phyloP scores from a whole-genome alignment of 2,888 invertebrate species.

The Chrysodeixis includens region DNA sequence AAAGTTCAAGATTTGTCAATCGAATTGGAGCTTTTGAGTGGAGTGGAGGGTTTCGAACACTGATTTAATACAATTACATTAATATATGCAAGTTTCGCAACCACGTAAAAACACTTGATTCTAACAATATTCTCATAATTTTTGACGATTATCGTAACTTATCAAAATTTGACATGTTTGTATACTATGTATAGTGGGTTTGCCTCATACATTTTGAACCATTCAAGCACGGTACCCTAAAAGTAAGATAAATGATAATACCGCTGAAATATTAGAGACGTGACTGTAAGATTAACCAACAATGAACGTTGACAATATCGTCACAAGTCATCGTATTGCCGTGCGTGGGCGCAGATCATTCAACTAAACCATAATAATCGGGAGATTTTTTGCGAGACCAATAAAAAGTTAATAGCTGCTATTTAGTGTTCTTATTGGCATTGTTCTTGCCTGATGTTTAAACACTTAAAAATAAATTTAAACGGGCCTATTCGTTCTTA shows the following conservation, averaged over 20 bases:
- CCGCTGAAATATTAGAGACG: slow-evolving; percentile 69
- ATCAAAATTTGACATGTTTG: no score
- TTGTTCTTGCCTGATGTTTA: slow-evolving; percentile 5
- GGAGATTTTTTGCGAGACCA: slow-evolving; percentile 34
- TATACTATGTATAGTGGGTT: no score
- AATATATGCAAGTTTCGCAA: no score
- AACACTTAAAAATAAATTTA: neutral
- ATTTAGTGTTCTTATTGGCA: slow-evolving; percentile 8
- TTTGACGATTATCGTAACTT: no score
- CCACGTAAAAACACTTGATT: no score
- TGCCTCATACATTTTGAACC: no score
- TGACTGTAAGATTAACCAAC: slow-evolving; percentile 68
- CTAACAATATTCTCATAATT: no score
- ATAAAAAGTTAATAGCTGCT: slow-evolving; percentile 20
- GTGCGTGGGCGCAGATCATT: slow-evolving; percentile 49
- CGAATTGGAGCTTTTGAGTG: neutral
- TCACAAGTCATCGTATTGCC: slow-evolving; percentile 31
- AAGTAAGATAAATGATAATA: slow-evolving; percentile 57
- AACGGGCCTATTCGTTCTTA: neutral
- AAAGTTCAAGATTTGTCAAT: neutral
- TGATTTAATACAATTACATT: no score
- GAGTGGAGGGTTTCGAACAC: neutral
- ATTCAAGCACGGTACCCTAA: slow-evolving; percentile 16
- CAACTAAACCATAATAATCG: slow-evolving; percentile 40
- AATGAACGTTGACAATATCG: slow-evolving; percentile 55